These are phyloP conservation scores for Adelosebastes latens DNA, from an alignment of 2,797 vertebrate genomes.

Conservation along the genomic window DNA sequence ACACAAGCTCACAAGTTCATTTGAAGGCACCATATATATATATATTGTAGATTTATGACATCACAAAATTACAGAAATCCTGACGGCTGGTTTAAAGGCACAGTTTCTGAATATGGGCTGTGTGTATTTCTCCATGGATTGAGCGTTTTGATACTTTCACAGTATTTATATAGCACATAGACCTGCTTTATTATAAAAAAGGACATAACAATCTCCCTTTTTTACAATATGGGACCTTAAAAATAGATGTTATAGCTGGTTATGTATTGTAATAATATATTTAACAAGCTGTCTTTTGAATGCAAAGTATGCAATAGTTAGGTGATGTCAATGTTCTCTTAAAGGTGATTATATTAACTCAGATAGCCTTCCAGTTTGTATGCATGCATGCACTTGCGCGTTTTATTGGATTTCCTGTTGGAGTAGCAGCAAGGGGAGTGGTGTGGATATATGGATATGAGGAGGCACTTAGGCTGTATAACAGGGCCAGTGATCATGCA, in stretches of 20 bases:
- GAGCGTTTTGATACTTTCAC: too few relatives aligned
- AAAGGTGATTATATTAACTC: not conserved
- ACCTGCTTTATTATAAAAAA: too few relatives aligned
- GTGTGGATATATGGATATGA: not conserved
- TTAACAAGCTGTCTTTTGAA: not conserved
- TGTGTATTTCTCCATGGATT: too few relatives aligned
- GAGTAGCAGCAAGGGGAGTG: slow-evolving; percentile 13
- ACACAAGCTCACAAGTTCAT: too few relatives aligned
- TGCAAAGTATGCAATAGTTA: rapidly evolving
- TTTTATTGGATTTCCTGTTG: not conserved
- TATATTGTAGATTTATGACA: too few relatives aligned
- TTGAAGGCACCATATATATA: too few relatives aligned
- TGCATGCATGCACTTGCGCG: not conserved
- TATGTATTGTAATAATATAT: not conserved
- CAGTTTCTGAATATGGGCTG: too few relatives aligned
- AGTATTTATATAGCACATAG: too few relatives aligned
- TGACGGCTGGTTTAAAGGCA: rapidly evolving
- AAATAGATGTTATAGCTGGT: not conserved
- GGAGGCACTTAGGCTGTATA: not conserved
- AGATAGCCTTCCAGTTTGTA: not conserved
- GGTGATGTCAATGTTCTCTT: not conserved
- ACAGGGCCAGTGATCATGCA: not conserved
- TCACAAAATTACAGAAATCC: too few relatives aligned
- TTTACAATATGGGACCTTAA: too few relatives aligned
- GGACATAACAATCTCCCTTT: too few relatives aligned